These are phyloP conservation scores for Eutrigla gurnardus DNA, from an alignment of 2,797 vertebrate species.

Conservation along the genomic window DNA sequence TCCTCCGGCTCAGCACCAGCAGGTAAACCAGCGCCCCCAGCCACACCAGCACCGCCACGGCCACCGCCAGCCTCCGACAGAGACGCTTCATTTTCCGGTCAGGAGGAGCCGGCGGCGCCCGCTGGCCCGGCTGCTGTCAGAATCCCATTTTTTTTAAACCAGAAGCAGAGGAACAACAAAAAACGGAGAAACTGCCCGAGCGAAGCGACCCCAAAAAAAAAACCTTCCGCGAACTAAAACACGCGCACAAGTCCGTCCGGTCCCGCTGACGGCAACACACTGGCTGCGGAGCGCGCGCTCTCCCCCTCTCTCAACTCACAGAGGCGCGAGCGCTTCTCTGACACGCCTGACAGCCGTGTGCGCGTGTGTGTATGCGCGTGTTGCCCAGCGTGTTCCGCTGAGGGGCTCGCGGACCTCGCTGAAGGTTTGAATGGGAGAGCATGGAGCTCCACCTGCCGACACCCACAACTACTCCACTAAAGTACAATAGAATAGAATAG, in stretches of 20 bases:
- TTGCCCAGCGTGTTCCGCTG: conserved; percentile 6
- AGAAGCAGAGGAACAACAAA: background rate
- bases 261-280: conserved; percentile 23
- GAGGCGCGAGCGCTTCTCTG: conserved; percentile 56
- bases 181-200: background rate
- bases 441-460: conserved; percentile 71
- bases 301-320: conserved; percentile 43
- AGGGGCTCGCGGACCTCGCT: conserved; percentile 54
- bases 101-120: conserved; percentile 73
- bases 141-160: conserved; percentile 6
- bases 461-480: background rate
- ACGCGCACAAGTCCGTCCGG: conserved; percentile 26
- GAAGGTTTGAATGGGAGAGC: conserved; percentile 36
- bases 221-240: too few species aligned
- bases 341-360: conserved; percentile 57
- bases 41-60: conserved; percentile 80
- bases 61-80: conserved; percentile 75
- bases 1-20: conserved; percentile 80
- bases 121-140: conserved; percentile 58
- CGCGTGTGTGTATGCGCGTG: conserved; percentile 19
- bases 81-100: conserved; percentile 74
- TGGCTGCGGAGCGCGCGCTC: background rate
- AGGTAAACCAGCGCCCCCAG: conserved; percentile 81
- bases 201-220: background rate
- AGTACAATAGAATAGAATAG: background rate